These are phyloP conservation scores for Neolamprologus devosi DNA, from an alignment of 2,113 vertebrate species.

Conservation along the genomic window DNA sequence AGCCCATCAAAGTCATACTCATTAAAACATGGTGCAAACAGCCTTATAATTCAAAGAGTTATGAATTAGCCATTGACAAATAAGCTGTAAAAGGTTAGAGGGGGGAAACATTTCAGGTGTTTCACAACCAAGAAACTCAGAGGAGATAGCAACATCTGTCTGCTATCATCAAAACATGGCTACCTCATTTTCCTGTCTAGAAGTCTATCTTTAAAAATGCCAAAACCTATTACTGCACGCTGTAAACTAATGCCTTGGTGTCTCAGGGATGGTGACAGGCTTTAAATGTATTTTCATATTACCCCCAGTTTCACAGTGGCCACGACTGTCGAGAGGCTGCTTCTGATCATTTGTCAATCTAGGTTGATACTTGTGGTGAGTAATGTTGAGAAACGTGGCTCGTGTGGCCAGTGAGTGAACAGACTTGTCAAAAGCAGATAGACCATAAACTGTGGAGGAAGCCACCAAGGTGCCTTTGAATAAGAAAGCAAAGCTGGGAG, in stretches of 20 bases:
- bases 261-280: conserved; percentile 14
- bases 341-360: conserved; percentile 36
- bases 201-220: conserved; percentile 25
- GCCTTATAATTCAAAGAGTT: background rate
- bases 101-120: background rate
- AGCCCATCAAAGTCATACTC: background rate
- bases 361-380: conserved; percentile 15
- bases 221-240: conserved; percentile 3
- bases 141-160: conserved; percentile 25
- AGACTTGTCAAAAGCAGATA: conserved; percentile 21
- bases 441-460: background rate
- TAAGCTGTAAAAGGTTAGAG: background rate
- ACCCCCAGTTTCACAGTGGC: conserved; percentile 27
- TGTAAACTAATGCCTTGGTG: conserved; percentile 1
- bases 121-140: background rate
- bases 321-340: background rate
- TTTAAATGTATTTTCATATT: conserved; percentile 54
- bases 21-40: conserved; percentile 1
- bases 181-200: conserved; percentile 32
- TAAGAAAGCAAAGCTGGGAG: background rate
- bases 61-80: background rate
- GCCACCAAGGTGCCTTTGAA: conserved; percentile 27
- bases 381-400: conserved; percentile 5
- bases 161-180: conserved; percentile 18
- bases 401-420: background rate